Evolutionary conservation across 2,888 invertebrate genomes (phyloP).

Genomic region (Nymphalis polychloros): DNA sequence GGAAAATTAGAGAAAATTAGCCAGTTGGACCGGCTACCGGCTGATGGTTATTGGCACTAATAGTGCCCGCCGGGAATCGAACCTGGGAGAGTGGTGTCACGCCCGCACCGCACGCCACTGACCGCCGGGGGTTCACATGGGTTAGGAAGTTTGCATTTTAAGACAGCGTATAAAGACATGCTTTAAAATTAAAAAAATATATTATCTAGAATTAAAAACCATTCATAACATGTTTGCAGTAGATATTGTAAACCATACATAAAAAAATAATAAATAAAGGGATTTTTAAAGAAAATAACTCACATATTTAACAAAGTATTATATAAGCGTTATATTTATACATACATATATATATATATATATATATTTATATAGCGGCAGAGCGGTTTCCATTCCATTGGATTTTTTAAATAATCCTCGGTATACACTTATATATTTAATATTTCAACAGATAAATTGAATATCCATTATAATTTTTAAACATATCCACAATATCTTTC

Average conservation of each 20-base stretch:
- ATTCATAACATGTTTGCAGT: too few relatives aligned
- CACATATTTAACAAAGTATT: too few relatives aligned
- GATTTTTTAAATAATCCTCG: too few relatives aligned
- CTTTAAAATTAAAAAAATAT: background rate
- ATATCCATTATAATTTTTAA: background rate
- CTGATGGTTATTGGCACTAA: slow-evolving; percentile 78
- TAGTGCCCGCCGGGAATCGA: slow-evolving; percentile 74
- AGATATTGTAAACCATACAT: too few relatives aligned
- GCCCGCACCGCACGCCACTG: slow-evolving; percentile 66
- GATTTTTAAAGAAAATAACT: too few relatives aligned
- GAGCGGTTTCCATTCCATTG: too few relatives aligned
- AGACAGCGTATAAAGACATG: slow-evolving; percentile 21
- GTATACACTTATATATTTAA: background rate
- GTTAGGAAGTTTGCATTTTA: slow-evolving; percentile 38
- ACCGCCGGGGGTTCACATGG: slow-evolving; percentile 59
- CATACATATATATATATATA: too few relatives aligned
- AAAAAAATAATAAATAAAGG: too few relatives aligned
- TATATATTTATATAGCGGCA: too few relatives aligned
- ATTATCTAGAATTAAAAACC: background rate
- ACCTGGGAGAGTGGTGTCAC: slow-evolving; percentile 66
- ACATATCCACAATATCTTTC: slow-evolving; percentile 29
- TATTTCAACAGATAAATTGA: background rate
- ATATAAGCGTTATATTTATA: too few relatives aligned
- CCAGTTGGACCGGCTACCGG: slow-evolving; percentile 71
- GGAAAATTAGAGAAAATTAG: slow-evolving; percentile 82